These are phyloP conservation scores for Podabrus alpinus DNA, from an alignment of 2,888 invertebrate genomes.

Conservation along the genomic window DNA sequence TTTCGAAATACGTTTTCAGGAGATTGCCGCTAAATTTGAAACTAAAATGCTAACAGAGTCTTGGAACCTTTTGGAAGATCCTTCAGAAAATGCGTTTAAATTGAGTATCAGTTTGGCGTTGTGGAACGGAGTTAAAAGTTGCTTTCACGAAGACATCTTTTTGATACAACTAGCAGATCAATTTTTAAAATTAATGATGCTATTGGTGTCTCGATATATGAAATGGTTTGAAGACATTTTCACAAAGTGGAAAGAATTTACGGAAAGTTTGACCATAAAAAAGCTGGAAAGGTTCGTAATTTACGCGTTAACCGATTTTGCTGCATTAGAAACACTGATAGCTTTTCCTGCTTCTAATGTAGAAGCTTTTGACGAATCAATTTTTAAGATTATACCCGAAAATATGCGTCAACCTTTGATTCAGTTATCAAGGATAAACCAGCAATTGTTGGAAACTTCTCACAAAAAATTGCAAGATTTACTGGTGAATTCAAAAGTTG, in stretches of 20 bases:
- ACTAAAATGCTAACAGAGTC: constrained; percentile 51
- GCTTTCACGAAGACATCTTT: constrained; percentile 82
- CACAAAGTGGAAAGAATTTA: constrained; percentile 2
- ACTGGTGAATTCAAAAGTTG: constrained; percentile 43
- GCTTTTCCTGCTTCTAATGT: constrained; percentile 14
- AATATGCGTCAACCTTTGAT: constrained; percentile 38
- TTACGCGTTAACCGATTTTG: constrained; percentile 44
- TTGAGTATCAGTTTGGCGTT: constrained; percentile 58
- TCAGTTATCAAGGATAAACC: constrained; percentile 42
- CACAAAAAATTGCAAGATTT: constrained; percentile 39
- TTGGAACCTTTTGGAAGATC: constrained; percentile 17
- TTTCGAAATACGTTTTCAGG: constrained; percentile 93
- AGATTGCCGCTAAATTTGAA: constrained; percentile 77
- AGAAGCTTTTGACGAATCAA: constrained; percentile 34
- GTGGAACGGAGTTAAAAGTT: constrained; percentile 56
- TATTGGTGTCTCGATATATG: constrained; percentile 78
- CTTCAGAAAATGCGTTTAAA: constrained; percentile 48
- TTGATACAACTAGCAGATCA: constrained; percentile 77
- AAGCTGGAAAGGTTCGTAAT: constrained; percentile 44
- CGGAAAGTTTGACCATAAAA: constrained; percentile 6
- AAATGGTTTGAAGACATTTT: constrained; percentile 64
- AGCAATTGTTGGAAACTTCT: constrained; percentile 33
- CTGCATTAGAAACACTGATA: constrained; percentile 37
- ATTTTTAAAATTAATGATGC: constrained; percentile 88
- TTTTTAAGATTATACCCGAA: constrained; percentile 43